A percentile compares a stretch with the other conserved stretches of the same genome.
phyloP scores from a whole-genome alignment of 2,113 vertebrate species.

The Pan paniscus region DNA sequence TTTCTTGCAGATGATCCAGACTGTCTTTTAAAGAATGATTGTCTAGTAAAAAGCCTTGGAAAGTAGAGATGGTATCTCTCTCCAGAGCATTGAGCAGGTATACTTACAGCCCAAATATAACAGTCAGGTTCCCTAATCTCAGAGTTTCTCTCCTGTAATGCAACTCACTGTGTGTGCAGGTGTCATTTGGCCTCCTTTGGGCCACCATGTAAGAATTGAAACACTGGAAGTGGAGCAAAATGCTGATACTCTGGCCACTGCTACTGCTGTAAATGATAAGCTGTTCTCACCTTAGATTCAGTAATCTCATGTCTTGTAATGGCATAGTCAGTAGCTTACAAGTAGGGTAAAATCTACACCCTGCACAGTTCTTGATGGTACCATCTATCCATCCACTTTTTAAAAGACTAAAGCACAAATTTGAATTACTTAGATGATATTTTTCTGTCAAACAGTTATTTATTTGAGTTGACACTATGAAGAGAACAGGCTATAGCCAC shows the following conservation, averaged over 20 bases:
- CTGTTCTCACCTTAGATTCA: background rate
- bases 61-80: background rate
- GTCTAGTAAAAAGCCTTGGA: background rate
- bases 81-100: background rate
- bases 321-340: background rate
- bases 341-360: background rate
- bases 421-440: background rate
- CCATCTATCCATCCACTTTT: background rate
- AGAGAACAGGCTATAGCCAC: background rate
- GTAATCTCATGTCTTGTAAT: background rate
- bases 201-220: background rate
- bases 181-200: background rate
- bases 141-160: background rate
- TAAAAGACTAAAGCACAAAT: background rate
- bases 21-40: background rate
- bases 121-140: background rate
- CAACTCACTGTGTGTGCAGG: background rate
- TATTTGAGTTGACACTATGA: background rate
- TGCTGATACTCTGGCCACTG: background rate
- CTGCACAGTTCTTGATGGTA: background rate
- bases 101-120: background rate
- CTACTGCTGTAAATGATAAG: background rate
- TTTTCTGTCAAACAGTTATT: background rate
- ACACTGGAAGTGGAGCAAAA: background rate
- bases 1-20: background rate